Evolutionary conservation across 2,113 vertebrate genomes (phyloP).

Genomic region (Tylochromis polylepis): DNA sequence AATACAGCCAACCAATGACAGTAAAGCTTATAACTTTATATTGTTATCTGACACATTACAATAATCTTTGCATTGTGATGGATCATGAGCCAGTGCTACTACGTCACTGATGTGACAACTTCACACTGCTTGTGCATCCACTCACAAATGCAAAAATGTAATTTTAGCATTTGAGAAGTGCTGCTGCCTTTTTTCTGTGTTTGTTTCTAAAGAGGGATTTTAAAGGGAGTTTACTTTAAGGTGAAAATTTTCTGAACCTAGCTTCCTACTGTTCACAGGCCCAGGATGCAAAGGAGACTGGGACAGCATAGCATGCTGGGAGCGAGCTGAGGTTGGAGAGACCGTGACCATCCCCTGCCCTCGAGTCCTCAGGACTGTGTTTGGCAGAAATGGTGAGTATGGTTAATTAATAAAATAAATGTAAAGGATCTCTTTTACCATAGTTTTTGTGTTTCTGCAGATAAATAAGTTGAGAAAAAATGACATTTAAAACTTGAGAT

Average conservation of each 20-base stretch:
- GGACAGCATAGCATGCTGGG: conserved; percentile 65
- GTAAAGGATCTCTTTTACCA: not conserved
- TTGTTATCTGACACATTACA: not conserved
- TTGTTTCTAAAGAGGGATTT: not conserved
- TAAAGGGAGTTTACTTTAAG: not conserved
- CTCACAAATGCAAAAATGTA: not conserved
- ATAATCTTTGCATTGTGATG: not conserved
- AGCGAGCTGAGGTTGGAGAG: conserved; percentile 27
- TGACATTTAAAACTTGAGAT: fast-evolving
- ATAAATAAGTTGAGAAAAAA: not conserved
- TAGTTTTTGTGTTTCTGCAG: fast-evolving
- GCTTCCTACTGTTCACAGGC: not conserved
- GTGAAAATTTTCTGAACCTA: fast-evolving
- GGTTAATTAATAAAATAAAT: not conserved
- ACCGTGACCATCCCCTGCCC: conserved; percentile 54
- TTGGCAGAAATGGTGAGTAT: conserved; percentile 48
- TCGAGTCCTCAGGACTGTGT: conserved; percentile 43
- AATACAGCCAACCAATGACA: not conserved
- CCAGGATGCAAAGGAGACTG: conserved; percentile 59
- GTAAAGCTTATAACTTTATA: not conserved
- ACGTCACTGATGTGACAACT: not conserved
- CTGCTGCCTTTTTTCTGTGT: not conserved
- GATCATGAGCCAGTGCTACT: not conserved
- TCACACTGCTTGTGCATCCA: not conserved
- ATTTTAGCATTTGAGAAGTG: not conserved